Conservation (phyloP, 1,140 invertebrate species). For the Drosophila pallidifrons region DNA sequence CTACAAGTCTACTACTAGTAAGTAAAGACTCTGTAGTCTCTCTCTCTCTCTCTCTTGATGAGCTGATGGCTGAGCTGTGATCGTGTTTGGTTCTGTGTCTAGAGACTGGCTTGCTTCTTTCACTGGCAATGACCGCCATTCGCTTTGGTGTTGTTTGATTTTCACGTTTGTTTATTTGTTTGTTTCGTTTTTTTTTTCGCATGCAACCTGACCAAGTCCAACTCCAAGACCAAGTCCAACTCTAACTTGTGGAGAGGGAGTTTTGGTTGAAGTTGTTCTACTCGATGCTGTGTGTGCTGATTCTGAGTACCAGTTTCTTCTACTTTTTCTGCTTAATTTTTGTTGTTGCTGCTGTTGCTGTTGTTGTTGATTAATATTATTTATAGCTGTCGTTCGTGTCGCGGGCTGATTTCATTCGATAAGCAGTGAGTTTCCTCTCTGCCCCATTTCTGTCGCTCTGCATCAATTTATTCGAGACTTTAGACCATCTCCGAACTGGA, state of each 20-base stretch:
- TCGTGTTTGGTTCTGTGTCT: constrained; percentile 31
- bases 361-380: constrained; percentile 64
- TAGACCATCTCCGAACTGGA: constrained; percentile 13
- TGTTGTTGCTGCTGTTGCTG: constrained; percentile 20
- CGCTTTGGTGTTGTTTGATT: constrained; percentile 63
- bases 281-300: constrained; percentile 30
- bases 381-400: constrained; percentile 61
- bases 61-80: constrained; percentile 13
- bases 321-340: constrained; percentile 19
- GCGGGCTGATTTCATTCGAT: constrained; percentile 56
- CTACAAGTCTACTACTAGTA: constrained; percentile 13
- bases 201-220: constrained; percentile 47
- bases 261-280: constrained; percentile 30
- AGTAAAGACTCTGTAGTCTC: not conserved
- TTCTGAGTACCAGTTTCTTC: constrained; percentile 51
- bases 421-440: constrained; percentile 44
- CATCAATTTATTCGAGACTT: constrained; percentile 33
- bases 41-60: not conserved
- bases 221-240: not conserved
- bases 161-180: constrained; percentile 69
- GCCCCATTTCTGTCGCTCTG: constrained; percentile 52
- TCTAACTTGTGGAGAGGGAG: not conserved
- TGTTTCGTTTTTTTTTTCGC: constrained; percentile 49
- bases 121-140: constrained; percentile 79
- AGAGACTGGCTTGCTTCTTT: constrained; percentile 43